Conservation (phyloP, 2,113 vertebrate species). For the Chrysemys picta region DNA sequence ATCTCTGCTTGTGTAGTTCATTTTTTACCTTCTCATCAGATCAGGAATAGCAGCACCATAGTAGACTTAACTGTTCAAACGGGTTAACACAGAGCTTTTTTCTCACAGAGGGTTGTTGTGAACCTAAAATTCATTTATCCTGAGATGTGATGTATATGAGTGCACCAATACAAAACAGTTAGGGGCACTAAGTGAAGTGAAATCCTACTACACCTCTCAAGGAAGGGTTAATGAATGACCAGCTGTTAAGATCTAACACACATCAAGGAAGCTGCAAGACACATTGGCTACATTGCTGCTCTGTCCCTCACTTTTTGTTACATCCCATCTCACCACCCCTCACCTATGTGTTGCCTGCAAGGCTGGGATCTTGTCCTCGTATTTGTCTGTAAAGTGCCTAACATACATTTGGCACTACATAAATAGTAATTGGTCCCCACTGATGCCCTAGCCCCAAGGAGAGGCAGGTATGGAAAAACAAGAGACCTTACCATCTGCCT, state of each 20-base stretch:
- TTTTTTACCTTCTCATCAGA: background rate
- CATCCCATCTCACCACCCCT: background rate
- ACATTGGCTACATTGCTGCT: background rate
- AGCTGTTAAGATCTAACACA: background rate
- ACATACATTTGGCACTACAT: background rate
- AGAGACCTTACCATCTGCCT: background rate
- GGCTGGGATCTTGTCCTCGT: background rate
- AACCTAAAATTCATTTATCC: background rate
- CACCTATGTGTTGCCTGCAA: background rate
- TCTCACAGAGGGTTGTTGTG: background rate
- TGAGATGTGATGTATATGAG: background rate
- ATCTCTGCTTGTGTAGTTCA: background rate
- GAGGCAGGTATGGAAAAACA: background rate
- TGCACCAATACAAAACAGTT: accelerated
- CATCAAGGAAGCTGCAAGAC: background rate
- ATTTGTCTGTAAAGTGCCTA: background rate
- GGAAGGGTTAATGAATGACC: background rate
- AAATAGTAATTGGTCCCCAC: background rate
- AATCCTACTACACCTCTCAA: background rate
- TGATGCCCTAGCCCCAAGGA: background rate
- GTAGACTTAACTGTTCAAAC: background rate
- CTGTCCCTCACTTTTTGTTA: background rate
- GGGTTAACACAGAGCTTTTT: background rate
- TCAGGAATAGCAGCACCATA: background rate
- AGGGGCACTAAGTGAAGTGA: background rate